Base-by-base conservation (phyloP, 2,888 invertebrate species). In the Strigamia crassipes region DNA sequence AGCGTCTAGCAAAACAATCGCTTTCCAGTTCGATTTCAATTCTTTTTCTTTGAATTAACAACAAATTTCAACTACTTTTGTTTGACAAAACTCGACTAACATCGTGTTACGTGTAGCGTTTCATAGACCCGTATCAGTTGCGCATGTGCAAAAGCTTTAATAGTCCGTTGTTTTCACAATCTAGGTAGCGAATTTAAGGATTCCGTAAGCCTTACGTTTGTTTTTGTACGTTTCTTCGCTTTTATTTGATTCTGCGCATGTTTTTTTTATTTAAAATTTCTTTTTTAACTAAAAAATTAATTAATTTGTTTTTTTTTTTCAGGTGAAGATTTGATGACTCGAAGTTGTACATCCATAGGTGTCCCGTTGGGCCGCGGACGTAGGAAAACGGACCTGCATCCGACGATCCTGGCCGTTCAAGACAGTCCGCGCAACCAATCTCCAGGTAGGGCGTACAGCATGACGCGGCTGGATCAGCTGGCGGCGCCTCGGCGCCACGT, bases 401-500 rank as follows among this genome's bases (percentile, higher is more conserved):
- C 96, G 85, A 96, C 96, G 86, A 91, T 94, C 89, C 95, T 95
- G 85, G 92, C 95, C 85, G 92, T 91, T 85, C 91, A 92, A 84
- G 93, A 93, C 78, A 85, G 84, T 82, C 84, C 84, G 77, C 84
- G 85, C 82, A 84, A 83, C 82, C 84, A 84, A 61, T 89, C 90
- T 83, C 92, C 92, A 93, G 93, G 93, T 92, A 95, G 96, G 92
- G 95, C 96, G 87, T 94, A 94, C 90, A 95, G 95, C 89, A 95
- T 96, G 95, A 94, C 95, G 87, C 93, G 96, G 86, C 92, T 96
- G 90, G 96, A 96, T 92, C 92, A 93, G 88, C 91, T 94, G 89
- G 91, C 94, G 86, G 92, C 92, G 89, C 93, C 94, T 85, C 90
- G 93, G 86, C 90, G 91, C 86, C 90, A 90, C 84, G 86, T 85